phyloP scores from a whole-genome alignment of 30 jellyfish, hydroid and myxozoan species.

The Rhopilema esculentum region DNA sequence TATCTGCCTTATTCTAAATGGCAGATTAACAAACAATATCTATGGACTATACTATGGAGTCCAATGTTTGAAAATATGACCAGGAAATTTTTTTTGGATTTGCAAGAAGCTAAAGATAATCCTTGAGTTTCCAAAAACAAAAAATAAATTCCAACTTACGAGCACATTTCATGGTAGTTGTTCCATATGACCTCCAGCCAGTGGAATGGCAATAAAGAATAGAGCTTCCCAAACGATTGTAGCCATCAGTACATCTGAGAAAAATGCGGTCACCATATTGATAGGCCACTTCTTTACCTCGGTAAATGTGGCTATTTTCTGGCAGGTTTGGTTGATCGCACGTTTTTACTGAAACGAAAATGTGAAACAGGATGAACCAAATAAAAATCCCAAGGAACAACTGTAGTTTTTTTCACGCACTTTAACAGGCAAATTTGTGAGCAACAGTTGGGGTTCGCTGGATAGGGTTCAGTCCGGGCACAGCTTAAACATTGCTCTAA shows the following conservation, averaged over 20 bases:
- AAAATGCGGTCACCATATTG: conserved; percentile 46
- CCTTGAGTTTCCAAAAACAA: no score
- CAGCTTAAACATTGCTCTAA: no score
- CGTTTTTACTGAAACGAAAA: conserved; percentile 16
- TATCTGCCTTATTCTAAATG: no score
- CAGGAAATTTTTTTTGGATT: no score
- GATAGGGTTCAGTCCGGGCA: no score
- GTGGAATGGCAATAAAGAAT: conserved; percentile 1
- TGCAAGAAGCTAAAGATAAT: no score
- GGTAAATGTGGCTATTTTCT: conserved; percentile 18
- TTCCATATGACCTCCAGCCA: conserved; percentile 39
- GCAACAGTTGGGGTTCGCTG: no score
- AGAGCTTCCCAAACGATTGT: conserved; percentile 46
- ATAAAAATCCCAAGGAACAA: neutral
- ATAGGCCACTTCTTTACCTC: conserved; percentile 31
- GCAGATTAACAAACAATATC: no score
- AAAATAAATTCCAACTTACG: conserved; percentile 26
- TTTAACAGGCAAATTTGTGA: no score
- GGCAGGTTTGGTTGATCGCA: conserved; percentile 53
- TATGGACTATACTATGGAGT: no score
- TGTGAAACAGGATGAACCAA: neutral
- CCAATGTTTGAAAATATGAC: no score
- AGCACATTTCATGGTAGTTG: conserved; percentile 3
- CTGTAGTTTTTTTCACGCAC: neutral
- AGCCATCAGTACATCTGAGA: conserved; percentile 49